Evolutionary conservation across 2,797 vertebrate species (phyloP), one percentile per base, ranked within the genome.

Genomic region (Chelidonichthys spinosus): DNA sequence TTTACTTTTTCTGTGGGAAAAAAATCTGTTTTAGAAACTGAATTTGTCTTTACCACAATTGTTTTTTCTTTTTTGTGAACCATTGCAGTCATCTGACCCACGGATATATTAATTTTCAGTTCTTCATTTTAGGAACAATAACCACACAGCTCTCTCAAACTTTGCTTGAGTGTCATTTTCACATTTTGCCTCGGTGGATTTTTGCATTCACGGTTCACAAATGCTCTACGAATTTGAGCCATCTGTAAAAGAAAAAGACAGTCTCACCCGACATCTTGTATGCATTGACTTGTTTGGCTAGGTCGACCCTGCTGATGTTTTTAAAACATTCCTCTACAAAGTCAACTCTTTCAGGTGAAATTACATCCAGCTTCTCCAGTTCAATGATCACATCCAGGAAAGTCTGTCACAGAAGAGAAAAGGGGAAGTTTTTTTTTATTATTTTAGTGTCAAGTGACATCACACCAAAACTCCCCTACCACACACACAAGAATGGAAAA

Each of bases 331-430:
- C 58, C 85, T 97, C 95, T 49, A 98, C 76, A 32, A 95, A 32
- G 63, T 96, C 93, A 54, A 98, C 76, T 2, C 92, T 93, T 85
- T 95, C 92, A 13, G 95, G 89, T 59, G 95, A 95, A 83, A 98
- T 85, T 83, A 93, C 86, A 63, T 95, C 95, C 70, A 92, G 72
- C 75, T 96, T 98, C 90, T 99, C 98, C 49, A 99, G 85, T 72
- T 97, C 96, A 78, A 92, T 89, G 36, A 97, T 83, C 58, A 99
- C 69, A 67, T 96, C 95, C 69, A 99, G 83, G 87, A 99, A 98
- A 81, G 89, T 96, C 98, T 99, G 89, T 44, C 53, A 70, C 4
- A 85, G 63, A 11, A 18, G 5, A 49, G 11, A 64, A 4, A 33
- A 0, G 7, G 11, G 11, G 4, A 40, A 44, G 10, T 18, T 39